phyloP scores from a whole-genome alignment of 2,113 vertebrate genomes.

The Monarcha castaneiventris region DNA sequence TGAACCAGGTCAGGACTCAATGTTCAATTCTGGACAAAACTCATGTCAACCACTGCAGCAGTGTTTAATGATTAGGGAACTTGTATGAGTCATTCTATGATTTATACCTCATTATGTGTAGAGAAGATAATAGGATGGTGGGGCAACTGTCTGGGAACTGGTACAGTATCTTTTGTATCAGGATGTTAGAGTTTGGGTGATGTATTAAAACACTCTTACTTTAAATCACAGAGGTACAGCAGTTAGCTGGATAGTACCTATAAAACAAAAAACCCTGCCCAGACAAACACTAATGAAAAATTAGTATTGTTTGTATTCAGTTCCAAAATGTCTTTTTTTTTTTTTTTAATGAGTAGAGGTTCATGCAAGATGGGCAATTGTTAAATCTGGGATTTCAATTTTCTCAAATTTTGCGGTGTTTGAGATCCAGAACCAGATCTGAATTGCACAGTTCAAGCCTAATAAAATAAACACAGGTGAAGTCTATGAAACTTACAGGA shows the following conservation, averaged over 20 bases:
- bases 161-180: not conserved
- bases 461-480: constrained; percentile 31
- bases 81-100: not conserved
- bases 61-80: not conserved
- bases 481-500: not conserved
- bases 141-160: not conserved
- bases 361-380: not conserved
- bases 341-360: not conserved
- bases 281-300: not conserved
- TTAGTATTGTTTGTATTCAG: not conserved
- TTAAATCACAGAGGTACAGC: not conserved
- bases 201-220: not conserved
- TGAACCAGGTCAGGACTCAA: not conserved
- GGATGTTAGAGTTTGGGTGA: not conserved
- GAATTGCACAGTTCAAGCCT: not conserved
- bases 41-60: not conserved
- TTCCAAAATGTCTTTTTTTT: not conserved
- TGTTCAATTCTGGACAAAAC: not conserved
- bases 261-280: not conserved
- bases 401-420: not conserved
- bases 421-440: not conserved
- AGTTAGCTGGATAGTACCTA: not conserved
- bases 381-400: not conserved
- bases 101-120: not conserved
- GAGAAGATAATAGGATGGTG: not conserved